phyloP scores from a whole-genome alignment of 2,888 invertebrate species.

The Lathronympha strigana region DNA sequence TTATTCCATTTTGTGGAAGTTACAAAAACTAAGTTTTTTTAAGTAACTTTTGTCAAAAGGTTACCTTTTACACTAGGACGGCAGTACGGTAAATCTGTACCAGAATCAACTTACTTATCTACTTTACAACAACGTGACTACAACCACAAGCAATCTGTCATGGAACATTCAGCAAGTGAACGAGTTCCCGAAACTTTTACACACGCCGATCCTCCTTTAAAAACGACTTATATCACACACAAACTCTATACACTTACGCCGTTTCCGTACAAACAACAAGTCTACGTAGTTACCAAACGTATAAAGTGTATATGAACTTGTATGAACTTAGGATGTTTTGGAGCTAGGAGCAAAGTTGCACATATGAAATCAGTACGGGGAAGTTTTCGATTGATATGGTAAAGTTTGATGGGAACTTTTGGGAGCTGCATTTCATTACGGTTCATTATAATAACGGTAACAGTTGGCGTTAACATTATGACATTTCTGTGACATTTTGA shows the following conservation, averaged over 20 bases:
- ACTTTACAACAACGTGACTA: conserved; percentile 3
- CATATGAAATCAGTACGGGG: conserved; percentile 4
- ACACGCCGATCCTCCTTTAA: neutral
- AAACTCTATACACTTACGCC: neutral
- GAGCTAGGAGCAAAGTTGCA: neutral
- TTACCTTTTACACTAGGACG: too few relatives aligned
- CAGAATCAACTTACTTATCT: neutral
- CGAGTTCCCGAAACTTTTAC: conserved; percentile 16
- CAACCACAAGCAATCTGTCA: conserved; percentile 7
- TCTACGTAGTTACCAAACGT: neutral
- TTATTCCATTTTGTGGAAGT: too few relatives aligned
- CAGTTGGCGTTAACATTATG: too few relatives aligned
- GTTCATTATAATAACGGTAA: neutral
- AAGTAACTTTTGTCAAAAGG: too few relatives aligned
- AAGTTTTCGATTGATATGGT: conserved; percentile 25
- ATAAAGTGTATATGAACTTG: neutral
- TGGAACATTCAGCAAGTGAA: conserved; percentile 16
- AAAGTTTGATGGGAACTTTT: conserved; percentile 17
- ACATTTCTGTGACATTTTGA: too few relatives aligned
- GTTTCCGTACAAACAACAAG: neutral
- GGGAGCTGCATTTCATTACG: conserved; percentile 17
- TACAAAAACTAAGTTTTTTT: too few relatives aligned
- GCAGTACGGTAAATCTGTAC: too few relatives aligned
- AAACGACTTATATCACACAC: neutral
- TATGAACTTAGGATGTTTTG: neutral